Evolutionary conservation across 2,113 vertebrate species (phyloP).

Genomic region (Carassius carassius): DNA sequence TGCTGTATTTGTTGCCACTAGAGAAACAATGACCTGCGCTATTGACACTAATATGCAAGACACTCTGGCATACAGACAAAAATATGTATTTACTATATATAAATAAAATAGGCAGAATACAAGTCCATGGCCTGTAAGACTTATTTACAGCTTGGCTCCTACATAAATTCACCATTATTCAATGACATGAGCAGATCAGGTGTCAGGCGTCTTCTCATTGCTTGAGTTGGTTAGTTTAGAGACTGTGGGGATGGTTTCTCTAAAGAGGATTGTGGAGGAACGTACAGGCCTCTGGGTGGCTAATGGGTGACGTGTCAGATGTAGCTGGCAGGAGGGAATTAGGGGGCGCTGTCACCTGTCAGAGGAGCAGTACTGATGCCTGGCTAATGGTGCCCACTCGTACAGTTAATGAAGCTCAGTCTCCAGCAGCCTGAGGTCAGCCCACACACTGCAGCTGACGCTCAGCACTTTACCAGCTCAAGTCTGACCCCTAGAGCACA

Average conservation of each 20-base stretch:
- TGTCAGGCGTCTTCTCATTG: neutral
- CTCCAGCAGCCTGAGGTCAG: neutral
- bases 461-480: neutral
- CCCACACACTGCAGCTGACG: neutral
- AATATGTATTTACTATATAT: neutral
- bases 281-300: neutral
- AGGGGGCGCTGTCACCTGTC: constrained; percentile 22
- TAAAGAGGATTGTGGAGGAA: neutral
- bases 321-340: constrained; percentile 4
- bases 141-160: neutral
- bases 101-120: neutral
- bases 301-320: constrained; percentile 5
- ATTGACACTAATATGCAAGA: neutral
- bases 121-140: neutral
- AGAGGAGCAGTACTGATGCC: constrained; percentile 1
- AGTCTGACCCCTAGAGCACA: constrained; percentile 8
- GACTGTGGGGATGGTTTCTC: neutral
- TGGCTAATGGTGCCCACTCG: constrained; percentile 13
- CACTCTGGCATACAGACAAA: neutral
- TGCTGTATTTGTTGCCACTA: neutral
- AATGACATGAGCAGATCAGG: neutral
- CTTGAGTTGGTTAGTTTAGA: neutral
- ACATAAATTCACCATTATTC: neutral
- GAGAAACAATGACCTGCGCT: neutral
- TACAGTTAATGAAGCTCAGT: constrained; percentile 10